Conservation (phyloP, 1,140 invertebrate genomes). For the Olivierus martensii region DNA sequence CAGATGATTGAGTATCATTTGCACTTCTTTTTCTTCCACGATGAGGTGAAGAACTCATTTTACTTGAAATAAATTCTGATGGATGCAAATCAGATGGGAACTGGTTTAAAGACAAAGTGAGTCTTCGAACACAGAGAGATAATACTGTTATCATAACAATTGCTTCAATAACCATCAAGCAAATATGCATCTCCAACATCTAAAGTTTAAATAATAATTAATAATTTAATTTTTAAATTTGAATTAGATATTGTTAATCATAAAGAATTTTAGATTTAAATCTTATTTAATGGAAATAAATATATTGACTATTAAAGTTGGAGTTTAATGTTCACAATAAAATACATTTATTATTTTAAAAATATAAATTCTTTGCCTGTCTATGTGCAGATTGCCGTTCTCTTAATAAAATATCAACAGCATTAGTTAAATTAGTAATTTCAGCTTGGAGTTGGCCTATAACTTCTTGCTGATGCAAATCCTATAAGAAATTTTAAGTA, state of each 20-base stretch:
- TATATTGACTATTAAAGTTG: neutral
- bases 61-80: neutral
- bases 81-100: neutral
- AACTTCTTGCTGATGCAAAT: slow-evolving; percentile 37
- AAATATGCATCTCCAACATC: slow-evolving; percentile 16
- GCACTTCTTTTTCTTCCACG: neutral
- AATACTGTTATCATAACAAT: slow-evolving; percentile 15
- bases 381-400: slow-evolving; percentile 13
- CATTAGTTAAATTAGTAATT: slow-evolving; percentile 23
- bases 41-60: neutral
- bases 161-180: slow-evolving; percentile 13
- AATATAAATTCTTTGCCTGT: slow-evolving; percentile 3
- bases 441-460: slow-evolving; percentile 17
- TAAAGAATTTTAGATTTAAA: too few species aligned
- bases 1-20: neutral
- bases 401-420: slow-evolving; percentile 22
- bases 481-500: slow-evolving; percentile 9
- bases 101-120: slow-evolving; percentile 2
- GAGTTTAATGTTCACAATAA: neutral
- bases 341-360: neutral
- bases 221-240: neutral
- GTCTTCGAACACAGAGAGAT: slow-evolving; percentile 12
- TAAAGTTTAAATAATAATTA: neutral
- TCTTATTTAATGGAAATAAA: neutral
- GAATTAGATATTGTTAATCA: too few species aligned